phyloP scores from a whole-genome alignment of 2,888 invertebrate genomes.

The Scrobipalpa atriplicella region DNA sequence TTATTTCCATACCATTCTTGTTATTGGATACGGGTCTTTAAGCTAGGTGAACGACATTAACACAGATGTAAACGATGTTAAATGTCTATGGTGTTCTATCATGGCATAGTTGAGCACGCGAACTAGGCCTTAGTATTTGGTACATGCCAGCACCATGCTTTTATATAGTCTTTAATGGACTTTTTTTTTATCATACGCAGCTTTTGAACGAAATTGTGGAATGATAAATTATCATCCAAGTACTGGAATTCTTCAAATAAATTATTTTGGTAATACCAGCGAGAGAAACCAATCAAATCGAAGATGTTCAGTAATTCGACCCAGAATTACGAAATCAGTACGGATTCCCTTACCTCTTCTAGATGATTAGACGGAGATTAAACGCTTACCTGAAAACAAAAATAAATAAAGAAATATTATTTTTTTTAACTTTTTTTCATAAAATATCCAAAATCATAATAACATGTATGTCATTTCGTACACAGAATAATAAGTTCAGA shows the following conservation, averaged over 20 bases:
- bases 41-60: constrained; percentile 10
- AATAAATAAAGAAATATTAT: no score
- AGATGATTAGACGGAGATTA: background rate
- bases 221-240: no score
- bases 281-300: background rate
- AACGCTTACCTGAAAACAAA: background rate
- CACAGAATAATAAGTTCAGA: no score
- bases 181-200: no score
- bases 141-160: background rate
- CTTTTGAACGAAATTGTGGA: no score
- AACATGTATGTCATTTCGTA: no score
- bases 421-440: no score
- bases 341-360: background rate
- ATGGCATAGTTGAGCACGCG: background rate
- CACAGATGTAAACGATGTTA: constrained; percentile 7
- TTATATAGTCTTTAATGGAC: background rate
- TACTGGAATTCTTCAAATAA: background rate
- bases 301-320: background rate
- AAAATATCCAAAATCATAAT: no score
- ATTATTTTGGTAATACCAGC: background rate
- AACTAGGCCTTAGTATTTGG: background rate
- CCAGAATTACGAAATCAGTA: background rate
- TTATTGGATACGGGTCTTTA: background rate
- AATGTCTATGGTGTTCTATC: background rate
- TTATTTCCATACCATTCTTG: no score